These are phyloP conservation scores for Echeneis naucrates DNA, from an alignment of 2,797 vertebrate genomes.

Conservation along the genomic window DNA sequence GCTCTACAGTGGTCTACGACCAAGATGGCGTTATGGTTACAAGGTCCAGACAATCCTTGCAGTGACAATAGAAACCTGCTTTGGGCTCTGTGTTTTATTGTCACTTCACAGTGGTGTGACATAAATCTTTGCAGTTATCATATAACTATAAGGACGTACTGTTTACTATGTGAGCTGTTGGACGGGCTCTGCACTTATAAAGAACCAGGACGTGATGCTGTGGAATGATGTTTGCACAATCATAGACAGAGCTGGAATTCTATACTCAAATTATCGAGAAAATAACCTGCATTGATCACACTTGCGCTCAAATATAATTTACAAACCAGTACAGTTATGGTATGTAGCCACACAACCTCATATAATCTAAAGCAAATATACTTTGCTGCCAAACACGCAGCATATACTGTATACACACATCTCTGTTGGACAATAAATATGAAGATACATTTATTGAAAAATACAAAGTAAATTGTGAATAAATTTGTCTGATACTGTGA, in stretches of 20 bases:
- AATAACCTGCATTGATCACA: constrained; percentile 23
- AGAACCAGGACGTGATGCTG: constrained; percentile 54
- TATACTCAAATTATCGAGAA: constrained; percentile 42
- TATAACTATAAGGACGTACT: constrained; percentile 78
- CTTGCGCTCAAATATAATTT: constrained; percentile 38
- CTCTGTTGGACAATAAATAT: constrained; percentile 39
- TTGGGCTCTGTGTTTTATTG: constrained; percentile 48
- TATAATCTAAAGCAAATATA: constrained; percentile 42
- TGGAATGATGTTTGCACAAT: constrained; percentile 72
- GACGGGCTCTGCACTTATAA: constrained; percentile 40
- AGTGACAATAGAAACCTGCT: constrained; percentile 41
- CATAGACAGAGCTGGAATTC: constrained; percentile 44
- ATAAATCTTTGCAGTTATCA: constrained; percentile 76
- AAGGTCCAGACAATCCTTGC: constrained; percentile 58
- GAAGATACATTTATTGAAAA: constrained; percentile 18
- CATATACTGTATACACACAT: constrained; percentile 34
- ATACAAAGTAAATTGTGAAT: constrained; percentile 17
- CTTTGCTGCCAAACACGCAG: constrained; percentile 37
- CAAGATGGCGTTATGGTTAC: constrained; percentile 26
- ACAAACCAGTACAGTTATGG: constrained; percentile 46
- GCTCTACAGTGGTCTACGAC: constrained; percentile 42
- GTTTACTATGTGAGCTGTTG: constrained; percentile 76
- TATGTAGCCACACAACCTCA: constrained; percentile 67
- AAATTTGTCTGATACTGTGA: constrained; percentile 43
- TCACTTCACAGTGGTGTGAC: constrained; percentile 69